Percentiles rank a stretch among this genome's conserved stretches.
Evolutionary conservation across 2,797 vertebrate genomes (phyloP).

Genomic region (Danionella dracula): DNA sequence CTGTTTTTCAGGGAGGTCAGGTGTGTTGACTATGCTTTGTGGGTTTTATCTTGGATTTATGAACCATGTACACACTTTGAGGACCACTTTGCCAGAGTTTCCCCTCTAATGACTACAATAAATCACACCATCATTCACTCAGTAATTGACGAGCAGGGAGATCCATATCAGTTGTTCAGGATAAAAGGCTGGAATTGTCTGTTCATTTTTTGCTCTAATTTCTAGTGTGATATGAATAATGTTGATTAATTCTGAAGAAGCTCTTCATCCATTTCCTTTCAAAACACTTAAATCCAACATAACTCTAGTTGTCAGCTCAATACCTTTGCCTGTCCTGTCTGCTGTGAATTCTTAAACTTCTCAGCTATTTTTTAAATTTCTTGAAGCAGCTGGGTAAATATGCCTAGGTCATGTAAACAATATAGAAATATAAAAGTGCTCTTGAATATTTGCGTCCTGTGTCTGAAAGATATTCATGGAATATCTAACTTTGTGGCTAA

Average conservation of each 20-base stretch:
- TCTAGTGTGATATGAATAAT: slow-evolving; percentile 23
- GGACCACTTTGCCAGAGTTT: slow-evolving; percentile 53
- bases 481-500: no score
- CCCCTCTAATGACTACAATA: slow-evolving; percentile 59
- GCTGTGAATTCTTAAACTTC: no score
- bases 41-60: slow-evolving; percentile 30
- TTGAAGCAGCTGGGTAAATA: no score
- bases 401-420: no score
- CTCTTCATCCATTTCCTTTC: no score
- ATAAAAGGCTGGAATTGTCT: slow-evolving; percentile 56
- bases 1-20: slow-evolving; percentile 10
- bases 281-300: no score
- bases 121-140: slow-evolving; percentile 64
- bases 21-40: neutral
- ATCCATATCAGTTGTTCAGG: slow-evolving; percentile 46
- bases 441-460: no score
- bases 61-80: slow-evolving; percentile 50
- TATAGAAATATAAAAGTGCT: no score
- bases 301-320: no score
- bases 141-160: slow-evolving; percentile 47
- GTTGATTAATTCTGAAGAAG: neutral
- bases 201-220: slow-evolving; percentile 25
- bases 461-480: no score
- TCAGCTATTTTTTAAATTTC: no score
- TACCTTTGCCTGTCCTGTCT: no score